phyloP scores from a whole-genome alignment of 2,113 vertebrate species.

The Indri indri region DNA sequence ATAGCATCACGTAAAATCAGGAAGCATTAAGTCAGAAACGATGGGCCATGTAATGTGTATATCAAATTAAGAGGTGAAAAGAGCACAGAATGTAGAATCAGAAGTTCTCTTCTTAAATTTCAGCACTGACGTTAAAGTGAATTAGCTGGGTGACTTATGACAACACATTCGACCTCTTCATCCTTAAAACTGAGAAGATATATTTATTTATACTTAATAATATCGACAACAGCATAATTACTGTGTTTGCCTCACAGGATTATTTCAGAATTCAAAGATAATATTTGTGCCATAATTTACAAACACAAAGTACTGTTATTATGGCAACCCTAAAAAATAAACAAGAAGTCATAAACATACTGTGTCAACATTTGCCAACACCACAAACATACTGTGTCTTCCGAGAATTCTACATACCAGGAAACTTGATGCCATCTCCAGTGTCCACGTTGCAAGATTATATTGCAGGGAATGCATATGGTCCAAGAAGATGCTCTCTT shows the following conservation, averaged over 20 bases:
- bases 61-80: background rate
- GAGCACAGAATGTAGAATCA: background rate
- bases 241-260: background rate
- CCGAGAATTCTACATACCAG: background rate
- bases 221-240: background rate
- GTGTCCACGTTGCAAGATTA: background rate
- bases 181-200: background rate
- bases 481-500: background rate
- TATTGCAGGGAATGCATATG: background rate
- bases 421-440: background rate
- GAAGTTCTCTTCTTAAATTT: constrained; percentile 3
- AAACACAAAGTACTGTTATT: background rate
- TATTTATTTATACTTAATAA: background rate
- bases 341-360: background rate
- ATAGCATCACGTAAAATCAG: background rate
- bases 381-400: background rate
- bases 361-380: background rate
- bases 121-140: background rate
- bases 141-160: background rate
- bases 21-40: background rate
- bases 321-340: background rate
- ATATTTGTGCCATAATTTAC: background rate
- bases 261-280: constrained; percentile 3
- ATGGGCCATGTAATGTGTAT: too few relatives aligned
- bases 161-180: background rate